Conservation (phyloP, 2,797 vertebrate species). For the Pseudocheirus occidentalis region DNA sequence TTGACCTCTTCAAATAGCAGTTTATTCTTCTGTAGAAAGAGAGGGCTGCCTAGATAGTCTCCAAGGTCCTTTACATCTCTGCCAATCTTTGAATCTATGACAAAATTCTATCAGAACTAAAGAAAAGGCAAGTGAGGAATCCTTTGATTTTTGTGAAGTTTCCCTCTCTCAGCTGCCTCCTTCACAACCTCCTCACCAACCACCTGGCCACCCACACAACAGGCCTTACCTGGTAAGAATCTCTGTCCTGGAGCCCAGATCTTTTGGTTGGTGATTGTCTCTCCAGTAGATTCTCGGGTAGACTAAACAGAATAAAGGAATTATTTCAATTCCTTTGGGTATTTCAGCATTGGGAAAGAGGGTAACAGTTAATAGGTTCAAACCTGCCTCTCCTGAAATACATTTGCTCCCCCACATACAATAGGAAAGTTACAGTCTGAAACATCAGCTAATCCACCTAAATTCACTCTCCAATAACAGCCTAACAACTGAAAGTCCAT, state of each 20-base stretch:
- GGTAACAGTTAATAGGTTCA: not conserved
- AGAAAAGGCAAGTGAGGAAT: conserved; percentile 5
- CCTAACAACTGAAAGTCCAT: not conserved
- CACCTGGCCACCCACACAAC: not conserved
- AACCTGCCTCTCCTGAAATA: not conserved
- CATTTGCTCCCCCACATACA: not conserved
- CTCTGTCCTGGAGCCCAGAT: not conserved
- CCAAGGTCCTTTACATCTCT: not conserved
- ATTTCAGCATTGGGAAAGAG: not conserved
- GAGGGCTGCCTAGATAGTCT: not conserved
- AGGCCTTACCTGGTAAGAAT: not conserved
- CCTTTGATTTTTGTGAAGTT: not conserved
- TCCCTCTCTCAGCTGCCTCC: not conserved
- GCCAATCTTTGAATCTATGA: not conserved
- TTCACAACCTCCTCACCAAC: not conserved
- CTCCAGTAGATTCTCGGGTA: not conserved
- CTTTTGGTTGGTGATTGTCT: not conserved
- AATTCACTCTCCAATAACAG: not conserved
- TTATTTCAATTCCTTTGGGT: not conserved
- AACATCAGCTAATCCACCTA: not conserved
- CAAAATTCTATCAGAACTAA: conserved; percentile 47
- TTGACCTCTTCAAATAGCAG: not conserved
- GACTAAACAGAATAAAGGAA: not conserved
- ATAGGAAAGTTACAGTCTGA: not conserved
- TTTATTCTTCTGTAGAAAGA: conserved; percentile 1